phyloP scores from a whole-genome alignment of 2,113 vertebrate genomes.

The Myocastor coypus region DNA sequence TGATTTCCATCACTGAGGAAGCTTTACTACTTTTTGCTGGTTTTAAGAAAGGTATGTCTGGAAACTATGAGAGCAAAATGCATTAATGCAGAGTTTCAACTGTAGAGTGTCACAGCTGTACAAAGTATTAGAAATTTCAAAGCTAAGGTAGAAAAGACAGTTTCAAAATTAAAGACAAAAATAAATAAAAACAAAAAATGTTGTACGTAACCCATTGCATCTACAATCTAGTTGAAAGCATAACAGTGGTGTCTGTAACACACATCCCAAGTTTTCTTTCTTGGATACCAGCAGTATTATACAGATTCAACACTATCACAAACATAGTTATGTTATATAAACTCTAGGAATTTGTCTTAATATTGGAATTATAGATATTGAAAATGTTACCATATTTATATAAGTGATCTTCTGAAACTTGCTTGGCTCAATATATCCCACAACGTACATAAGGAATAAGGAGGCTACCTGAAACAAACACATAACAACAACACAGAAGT shows the following conservation, averaged over 20 bases:
- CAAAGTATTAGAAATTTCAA: conserved; percentile 4
- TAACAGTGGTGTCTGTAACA: neutral
- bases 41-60: conserved; percentile 28
- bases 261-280: conserved; percentile 11
- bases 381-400: conserved; percentile 94
- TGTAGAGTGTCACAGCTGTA: neutral
- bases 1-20: conserved; percentile 28
- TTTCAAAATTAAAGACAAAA: conserved; percentile 39
- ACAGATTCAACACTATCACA: conserved; percentile 1
- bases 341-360: conserved; percentile 30
- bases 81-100: neutral
- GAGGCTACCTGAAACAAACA: conserved; percentile 93
- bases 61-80: conserved; percentile 44
- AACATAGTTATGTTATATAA: conserved; percentile 33
- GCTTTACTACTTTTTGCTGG: neutral
- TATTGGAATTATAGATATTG: conserved; percentile 57
- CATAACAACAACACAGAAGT: conserved; percentile 27
- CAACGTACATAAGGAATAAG: conserved; percentile 94
- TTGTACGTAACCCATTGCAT: neutral
- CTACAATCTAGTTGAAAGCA: neutral
- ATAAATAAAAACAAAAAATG: conserved; percentile 8
- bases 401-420: conserved; percentile 95
- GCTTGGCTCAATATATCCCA: conserved; percentile 93
- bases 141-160: neutral
- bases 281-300: neutral